Evolutionary conservation across 2,113 vertebrate genomes (phyloP).

Genomic region (Nyctereutes procyonoides): DNA sequence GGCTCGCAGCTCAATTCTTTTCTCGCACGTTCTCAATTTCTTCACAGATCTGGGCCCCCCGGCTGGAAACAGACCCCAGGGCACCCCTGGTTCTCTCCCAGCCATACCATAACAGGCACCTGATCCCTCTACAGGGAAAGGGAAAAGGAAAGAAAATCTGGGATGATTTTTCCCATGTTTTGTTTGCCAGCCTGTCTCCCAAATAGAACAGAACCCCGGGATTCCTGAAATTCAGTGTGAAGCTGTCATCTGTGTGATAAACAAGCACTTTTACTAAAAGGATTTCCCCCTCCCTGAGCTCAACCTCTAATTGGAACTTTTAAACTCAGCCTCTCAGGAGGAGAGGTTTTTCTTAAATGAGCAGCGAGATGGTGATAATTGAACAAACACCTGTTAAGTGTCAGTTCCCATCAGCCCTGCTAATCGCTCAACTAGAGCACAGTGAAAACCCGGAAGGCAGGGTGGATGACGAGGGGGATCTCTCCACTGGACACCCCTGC

Average conservation of each 20-base stretch:
- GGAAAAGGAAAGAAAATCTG: neutral
- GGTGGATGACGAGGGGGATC: fast-evolving
- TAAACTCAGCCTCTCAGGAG: neutral
- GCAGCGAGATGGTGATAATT: neutral
- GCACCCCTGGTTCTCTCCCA: neutral
- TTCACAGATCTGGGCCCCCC: neutral
- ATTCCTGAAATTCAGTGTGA: conserved; percentile 62
- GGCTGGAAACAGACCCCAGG: neutral
- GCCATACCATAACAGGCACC: neutral
- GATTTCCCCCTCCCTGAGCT: conserved; percentile 2
- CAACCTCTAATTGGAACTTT: conserved; percentile 10
- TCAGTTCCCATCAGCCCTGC: neutral
- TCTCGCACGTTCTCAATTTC: neutral
- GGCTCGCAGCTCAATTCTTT: neutral
- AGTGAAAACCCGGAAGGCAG: neutral
- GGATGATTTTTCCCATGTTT: neutral
- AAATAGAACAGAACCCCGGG: neutral
- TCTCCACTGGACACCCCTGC: neutral
- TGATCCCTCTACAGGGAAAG: neutral
- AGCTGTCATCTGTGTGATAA: neutral
- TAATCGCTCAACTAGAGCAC: neutral
- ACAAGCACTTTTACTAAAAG: conserved; percentile 12
- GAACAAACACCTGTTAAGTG: conserved; percentile 27
- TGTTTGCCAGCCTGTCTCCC: neutral
- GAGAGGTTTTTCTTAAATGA: neutral